A percentile compares a stretch with the other conserved stretches of the same genome.
Evolutionary conservation across 2,888 invertebrate species (phyloP).

Genomic region (Drosophila neotestacea): DNA sequence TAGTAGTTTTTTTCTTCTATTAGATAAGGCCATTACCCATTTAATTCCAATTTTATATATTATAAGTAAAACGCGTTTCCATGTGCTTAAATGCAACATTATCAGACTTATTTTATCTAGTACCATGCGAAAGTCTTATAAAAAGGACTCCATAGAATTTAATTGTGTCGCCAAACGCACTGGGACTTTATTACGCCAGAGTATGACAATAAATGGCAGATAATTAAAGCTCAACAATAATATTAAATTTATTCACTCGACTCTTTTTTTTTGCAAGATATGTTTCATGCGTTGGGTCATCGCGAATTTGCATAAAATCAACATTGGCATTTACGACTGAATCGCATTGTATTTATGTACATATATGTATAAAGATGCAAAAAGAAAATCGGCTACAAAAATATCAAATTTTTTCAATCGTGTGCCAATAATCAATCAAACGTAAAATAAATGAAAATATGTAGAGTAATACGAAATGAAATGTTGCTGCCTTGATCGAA

Average conservation of each 20-base stretch:
- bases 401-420: constrained; percentile 46
- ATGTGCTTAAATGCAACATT: neutral
- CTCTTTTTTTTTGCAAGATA: constrained; percentile 11
- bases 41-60: too few relatives aligned
- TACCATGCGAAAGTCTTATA: neutral
- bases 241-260: constrained; percentile 69
- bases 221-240: constrained; percentile 73
- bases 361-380: neutral
- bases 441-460: constrained; percentile 74
- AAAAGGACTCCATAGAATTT: constrained; percentile 5
- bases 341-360: constrained; percentile 45
- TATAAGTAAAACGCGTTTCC: neutral
- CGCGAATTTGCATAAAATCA: constrained; percentile 76
- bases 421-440: constrained; percentile 73
- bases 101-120: neutral
- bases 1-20: too few relatives aligned
- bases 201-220: constrained; percentile 70
- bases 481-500: constrained; percentile 33
- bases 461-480: constrained; percentile 47
- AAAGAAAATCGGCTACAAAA: constrained; percentile 7
- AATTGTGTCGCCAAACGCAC: constrained; percentile 5
- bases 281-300: constrained; percentile 13
- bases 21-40: too few relatives aligned
- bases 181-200: constrained; percentile 43
- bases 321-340: constrained; percentile 72